Conservation (phyloP, 2,888 invertebrate species). For the Opisthograptis luteolata region DNA sequence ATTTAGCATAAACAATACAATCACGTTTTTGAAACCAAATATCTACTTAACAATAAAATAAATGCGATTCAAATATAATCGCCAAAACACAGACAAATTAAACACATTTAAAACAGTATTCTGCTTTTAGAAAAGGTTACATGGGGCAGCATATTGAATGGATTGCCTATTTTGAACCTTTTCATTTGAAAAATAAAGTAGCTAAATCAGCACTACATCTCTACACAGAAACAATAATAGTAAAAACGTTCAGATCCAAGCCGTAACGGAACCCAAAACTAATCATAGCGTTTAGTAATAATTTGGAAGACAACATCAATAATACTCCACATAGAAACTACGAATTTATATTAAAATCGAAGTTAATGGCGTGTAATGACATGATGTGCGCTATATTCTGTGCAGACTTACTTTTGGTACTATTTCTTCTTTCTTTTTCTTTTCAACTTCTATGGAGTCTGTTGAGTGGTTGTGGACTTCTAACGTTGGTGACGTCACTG, state of each 20-base stretch:
- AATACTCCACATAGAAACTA: conserved; percentile 60
- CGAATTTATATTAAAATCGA: conserved; percentile 47
- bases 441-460: conserved; percentile 88
- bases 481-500: conserved; percentile 88
- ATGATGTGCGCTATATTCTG: conserved; percentile 24
- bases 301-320: conserved; percentile 59
- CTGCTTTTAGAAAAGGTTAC: conserved; percentile 35
- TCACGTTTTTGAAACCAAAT: conserved; percentile 5
- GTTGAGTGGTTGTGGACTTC: conserved; percentile 91
- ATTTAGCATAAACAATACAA: conserved; percentile 24
- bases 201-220: conserved; percentile 23
- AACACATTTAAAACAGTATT: conserved; percentile 14
- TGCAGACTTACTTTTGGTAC: conserved; percentile 79
- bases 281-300: conserved; percentile 47
- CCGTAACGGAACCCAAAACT: conserved; percentile 58
- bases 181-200: conserved; percentile 22
- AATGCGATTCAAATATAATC: not conserved
- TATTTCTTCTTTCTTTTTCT: conserved; percentile 87
- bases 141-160: conserved; percentile 34
- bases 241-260: conserved; percentile 20
- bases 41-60: conserved; percentile 8
- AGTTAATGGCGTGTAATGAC: conserved; percentile 56
- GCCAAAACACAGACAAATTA: conserved; percentile 31
- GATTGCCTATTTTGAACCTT: conserved; percentile 32
- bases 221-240: too few species aligned